Base-by-base conservation (phyloP, 2,113 vertebrate species). In the Catharus minimus region DNA sequence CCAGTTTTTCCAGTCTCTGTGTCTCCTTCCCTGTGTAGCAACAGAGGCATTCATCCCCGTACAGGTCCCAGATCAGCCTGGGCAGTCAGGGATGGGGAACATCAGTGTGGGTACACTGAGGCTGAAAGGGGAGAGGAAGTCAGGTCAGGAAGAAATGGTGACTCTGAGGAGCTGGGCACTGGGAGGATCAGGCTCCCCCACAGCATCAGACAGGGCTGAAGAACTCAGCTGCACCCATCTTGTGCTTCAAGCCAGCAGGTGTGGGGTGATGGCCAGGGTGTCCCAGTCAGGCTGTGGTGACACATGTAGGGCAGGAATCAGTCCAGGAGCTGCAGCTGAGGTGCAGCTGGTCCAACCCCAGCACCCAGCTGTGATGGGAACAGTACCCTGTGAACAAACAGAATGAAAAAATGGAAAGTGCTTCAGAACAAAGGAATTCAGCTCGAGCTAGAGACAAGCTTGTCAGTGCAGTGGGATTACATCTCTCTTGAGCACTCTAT, bases 311-410 rank as follows among this genome's bases (percentile, higher is more conserved):
- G 32, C 67, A 57, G 53, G 8, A 64, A 22, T 15, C 3, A 4
- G n/a, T 18, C n/a, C 41, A 65, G 73, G 16, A 73, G 6, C 36
- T 53, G 47, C 53, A 72, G 33, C 2, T 67, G 26, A 43, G 23
- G 33, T 47, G 10, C 20, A 60, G 20, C 6, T 18, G 44, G 56
- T 56, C 27, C 50, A 76, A 14, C 12, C 22, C 9, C 41, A 80
- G 19, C 22, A 73, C 2, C 9, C 3, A 1, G 2, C 7, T 0
- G 0, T 27, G 43, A 33, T 49, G 57, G 39, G 52, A 64, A 43
- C 17, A 60, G 55, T 17, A 20, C 2, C 1, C 0, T 10, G 7
- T 28, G 28, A 76, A 49, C 0, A 0, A 69, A 74, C 0, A 0
- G 32, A 86, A 43, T 8, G 11, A 30, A 38, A 43, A 49, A 50